Base-by-base conservation (phyloP, 2,797 vertebrate species). In the Mallotus villosus region DNA sequence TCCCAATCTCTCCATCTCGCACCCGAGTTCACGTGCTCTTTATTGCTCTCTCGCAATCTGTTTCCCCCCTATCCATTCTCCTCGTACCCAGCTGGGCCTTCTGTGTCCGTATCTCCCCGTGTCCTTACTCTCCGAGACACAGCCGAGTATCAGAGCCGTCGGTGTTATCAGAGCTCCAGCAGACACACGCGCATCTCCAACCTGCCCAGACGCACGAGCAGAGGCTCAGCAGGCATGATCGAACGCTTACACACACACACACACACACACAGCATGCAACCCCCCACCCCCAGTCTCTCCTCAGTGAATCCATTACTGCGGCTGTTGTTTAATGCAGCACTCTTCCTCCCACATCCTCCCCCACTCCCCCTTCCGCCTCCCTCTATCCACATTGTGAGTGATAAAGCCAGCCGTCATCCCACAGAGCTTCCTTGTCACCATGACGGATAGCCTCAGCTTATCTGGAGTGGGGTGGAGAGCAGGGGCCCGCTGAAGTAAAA, bases 391-490 rank as follows among this genome's bases (percentile, higher is more conserved):
- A 68, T 70, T 67, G 61, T 81, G 76, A 63, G 25, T 34, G 76
- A 79, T 83, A 81, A 87, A 84, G 55, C 25, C 69, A 64, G 67
- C 69, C 62, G 25, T 76, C 74, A 68, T 74, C 67, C 72, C 68
- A 17, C 58, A 74, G 70, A 63, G 73, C 46, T 65, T 55, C 34
- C 22, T 46, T 65, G 78, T 78, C 75, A 68, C 71, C 37, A 24
- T 84, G 77, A 83, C 51, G 58, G 79, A 84, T 78, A 73, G 72
- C 37, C 46, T 46, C 24, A 67, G 67, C 84, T 81, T 83, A 81
- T 82, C 74, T 12, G 57, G 57, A 65, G 63, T 14, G 57, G 41
- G 64, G 63, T 4, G 21, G 8, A 6, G 72, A n/a, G 59, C 25
- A 29, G 41, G 17, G 46, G 51, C 55, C 17, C 46, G 77, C 66